These are phyloP conservation scores for Syrista parreyssii DNA, from an alignment of 2,888 invertebrate genomes.

Conservation along the genomic window DNA sequence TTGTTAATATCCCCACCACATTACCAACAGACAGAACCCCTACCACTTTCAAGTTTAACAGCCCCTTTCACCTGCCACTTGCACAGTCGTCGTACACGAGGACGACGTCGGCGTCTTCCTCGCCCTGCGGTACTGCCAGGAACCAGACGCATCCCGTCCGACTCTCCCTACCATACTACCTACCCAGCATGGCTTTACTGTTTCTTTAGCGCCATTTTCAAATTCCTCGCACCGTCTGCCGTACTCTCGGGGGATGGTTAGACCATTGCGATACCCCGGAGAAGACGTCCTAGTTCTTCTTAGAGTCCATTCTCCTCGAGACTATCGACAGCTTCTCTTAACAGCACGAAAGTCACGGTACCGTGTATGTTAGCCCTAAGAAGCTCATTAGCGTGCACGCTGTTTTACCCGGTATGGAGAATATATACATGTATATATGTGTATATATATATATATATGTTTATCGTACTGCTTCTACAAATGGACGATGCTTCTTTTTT, in stretches of 20 bases:
- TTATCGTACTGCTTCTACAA: background rate
- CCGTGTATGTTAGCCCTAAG: background rate
- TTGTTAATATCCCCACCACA: constrained; percentile 24
- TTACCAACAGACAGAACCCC: background rate
- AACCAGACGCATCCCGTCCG: background rate
- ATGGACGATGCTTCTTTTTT: background rate
- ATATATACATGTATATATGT: background rate
- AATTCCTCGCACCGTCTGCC: background rate
- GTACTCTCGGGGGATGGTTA: background rate
- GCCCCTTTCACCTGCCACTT: background rate
- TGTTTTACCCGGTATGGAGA: background rate
- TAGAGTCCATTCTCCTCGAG: background rate
- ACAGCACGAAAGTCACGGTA: background rate
- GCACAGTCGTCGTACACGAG: background rate
- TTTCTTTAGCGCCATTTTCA: background rate
- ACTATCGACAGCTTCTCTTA: background rate
- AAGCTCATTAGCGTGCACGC: background rate
- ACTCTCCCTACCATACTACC: background rate
- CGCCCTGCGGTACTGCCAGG: background rate
- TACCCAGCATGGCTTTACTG: background rate
- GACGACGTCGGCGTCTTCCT: background rate
- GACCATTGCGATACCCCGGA: background rate
- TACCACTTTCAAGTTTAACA: background rate
- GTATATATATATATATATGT: too few species aligned
- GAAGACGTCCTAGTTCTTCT: background rate